phyloP scores from a whole-genome alignment of 2,888 invertebrate genomes.

The Philaethria dido region DNA sequence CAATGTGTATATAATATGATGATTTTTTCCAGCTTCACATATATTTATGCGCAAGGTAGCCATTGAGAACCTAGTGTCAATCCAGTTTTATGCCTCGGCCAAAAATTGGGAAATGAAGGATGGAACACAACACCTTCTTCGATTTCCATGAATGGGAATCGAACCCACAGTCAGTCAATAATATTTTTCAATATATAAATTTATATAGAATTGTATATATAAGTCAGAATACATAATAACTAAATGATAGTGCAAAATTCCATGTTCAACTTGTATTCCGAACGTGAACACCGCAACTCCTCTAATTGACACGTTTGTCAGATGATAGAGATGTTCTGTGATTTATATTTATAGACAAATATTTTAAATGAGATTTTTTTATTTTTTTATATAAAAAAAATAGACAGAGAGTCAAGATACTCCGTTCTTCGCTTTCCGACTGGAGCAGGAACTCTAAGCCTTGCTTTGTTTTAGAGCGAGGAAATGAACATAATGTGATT shows the following conservation, averaged over 20 bases:
- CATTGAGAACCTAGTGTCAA: too few species aligned
- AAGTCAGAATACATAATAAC: conserved; percentile 8
- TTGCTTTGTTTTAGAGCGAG: too few species aligned
- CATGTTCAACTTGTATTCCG: conserved; percentile 27
- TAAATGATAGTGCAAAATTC: conserved; percentile 28
- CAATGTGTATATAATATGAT: too few species aligned
- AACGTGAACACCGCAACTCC: conserved; percentile 43
- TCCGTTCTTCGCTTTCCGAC: background rate
- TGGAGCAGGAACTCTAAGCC: background rate
- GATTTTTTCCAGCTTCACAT: too few species aligned
- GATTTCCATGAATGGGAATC: too few species aligned
- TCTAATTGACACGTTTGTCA: conserved; percentile 69
- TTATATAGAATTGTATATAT: conserved; percentile 5
- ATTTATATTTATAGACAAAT: background rate
- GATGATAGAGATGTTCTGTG: conserved; percentile 48
- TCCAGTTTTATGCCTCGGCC: too few species aligned
- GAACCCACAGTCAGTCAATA: too few species aligned
- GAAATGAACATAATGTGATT: too few species aligned
- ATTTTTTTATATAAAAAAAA: too few species aligned
- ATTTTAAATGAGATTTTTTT: background rate
- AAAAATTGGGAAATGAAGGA: too few species aligned
- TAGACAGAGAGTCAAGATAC: background rate
- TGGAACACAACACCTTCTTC: too few species aligned
- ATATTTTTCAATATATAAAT: background rate
- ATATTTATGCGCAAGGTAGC: too few species aligned